A percentile compares a stretch with the other conserved stretches of the same genome.
Evolutionary conservation across 2,113 vertebrate genomes (phyloP).

Genomic region (Oncorhynchus kisutch): DNA sequence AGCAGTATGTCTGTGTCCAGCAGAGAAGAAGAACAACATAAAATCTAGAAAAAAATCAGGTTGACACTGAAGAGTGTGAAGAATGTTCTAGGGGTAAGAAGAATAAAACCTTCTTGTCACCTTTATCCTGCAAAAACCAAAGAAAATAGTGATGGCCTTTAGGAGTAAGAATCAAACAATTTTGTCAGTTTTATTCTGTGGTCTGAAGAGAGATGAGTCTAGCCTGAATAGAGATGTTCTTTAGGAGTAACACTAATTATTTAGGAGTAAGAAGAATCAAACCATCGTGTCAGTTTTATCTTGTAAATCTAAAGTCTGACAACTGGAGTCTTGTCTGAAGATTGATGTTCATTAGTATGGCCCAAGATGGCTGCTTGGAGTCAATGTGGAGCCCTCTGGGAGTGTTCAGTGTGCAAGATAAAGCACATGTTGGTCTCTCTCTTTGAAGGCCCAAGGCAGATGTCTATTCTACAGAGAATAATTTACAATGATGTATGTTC

Average conservation of each 20-base stretch:
- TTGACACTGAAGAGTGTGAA: too few species aligned
- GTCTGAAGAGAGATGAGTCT: background rate
- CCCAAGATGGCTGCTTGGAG: conserved; percentile 58
- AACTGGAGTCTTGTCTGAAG: conserved; percentile 16
- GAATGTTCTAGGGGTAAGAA: too few species aligned
- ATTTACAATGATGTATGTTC: too few species aligned
- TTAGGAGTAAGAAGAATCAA: background rate
- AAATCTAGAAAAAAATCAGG: too few species aligned
- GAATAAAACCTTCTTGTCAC: background rate
- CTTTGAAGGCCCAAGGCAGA: too few species aligned
- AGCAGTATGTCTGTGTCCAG: too few species aligned
- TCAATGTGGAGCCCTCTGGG: conserved; percentile 53
- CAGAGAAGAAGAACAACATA: too few species aligned
- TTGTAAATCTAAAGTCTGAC: background rate
- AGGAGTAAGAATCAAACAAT: background rate
- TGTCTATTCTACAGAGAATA: too few species aligned
- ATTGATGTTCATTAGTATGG: conserved; percentile 53
- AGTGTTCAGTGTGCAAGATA: conserved; percentile 62
- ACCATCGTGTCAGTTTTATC: background rate
- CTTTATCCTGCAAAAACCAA: background rate
- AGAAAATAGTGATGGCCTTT: background rate
- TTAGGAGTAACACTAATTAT: conserved; percentile 30
- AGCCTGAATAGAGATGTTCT: conserved; percentile 51
- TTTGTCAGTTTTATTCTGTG: background rate
- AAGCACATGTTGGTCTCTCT: conserved; percentile 52